Percentiles rank a stretch among this genome's conserved stretches.
Conservation (phyloP, 2,113 vertebrate genomes). For the Podarcis cretensis region DNA sequence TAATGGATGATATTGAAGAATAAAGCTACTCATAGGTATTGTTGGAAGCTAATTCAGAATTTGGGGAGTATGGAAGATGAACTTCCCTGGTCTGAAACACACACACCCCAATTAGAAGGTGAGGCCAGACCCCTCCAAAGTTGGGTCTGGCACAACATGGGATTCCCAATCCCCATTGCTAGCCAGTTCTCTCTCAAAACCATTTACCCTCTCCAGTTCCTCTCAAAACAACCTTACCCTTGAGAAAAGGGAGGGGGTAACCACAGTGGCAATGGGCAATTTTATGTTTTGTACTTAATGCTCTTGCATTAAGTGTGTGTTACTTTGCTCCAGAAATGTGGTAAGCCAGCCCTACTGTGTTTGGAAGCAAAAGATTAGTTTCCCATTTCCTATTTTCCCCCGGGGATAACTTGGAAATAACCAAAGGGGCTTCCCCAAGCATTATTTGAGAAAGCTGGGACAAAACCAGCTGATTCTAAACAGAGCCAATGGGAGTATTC, state of each 20-base stretch:
- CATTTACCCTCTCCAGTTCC: not conserved
- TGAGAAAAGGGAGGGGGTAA: not conserved
- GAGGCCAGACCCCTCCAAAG: not conserved
- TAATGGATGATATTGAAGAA: conserved; percentile 47
- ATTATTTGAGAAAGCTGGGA: not conserved
- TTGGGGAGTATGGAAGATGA: conserved; percentile 31
- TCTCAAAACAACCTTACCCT: not conserved
- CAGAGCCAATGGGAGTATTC: not conserved
- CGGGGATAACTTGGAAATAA: not conserved
- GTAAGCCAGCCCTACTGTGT: too few relatives aligned
- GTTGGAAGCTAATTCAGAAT: not conserved
- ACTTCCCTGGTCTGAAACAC: not conserved
- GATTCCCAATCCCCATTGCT: not conserved
- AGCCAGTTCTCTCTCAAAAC: not conserved
- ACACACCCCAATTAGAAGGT: not conserved
- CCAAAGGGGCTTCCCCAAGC: not conserved
- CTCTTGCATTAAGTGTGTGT: too few relatives aligned
- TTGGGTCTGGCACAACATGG: not conserved
- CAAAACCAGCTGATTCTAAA: not conserved
- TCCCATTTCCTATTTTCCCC: not conserved
- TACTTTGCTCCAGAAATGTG: too few relatives aligned
- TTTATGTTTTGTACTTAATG: too few relatives aligned
- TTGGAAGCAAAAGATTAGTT: not conserved
- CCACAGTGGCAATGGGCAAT: not conserved
- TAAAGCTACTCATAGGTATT: conserved; percentile 44